Conservation (phyloP, 2,113 vertebrate genomes). For the Gorsachius goisagi region DNA sequence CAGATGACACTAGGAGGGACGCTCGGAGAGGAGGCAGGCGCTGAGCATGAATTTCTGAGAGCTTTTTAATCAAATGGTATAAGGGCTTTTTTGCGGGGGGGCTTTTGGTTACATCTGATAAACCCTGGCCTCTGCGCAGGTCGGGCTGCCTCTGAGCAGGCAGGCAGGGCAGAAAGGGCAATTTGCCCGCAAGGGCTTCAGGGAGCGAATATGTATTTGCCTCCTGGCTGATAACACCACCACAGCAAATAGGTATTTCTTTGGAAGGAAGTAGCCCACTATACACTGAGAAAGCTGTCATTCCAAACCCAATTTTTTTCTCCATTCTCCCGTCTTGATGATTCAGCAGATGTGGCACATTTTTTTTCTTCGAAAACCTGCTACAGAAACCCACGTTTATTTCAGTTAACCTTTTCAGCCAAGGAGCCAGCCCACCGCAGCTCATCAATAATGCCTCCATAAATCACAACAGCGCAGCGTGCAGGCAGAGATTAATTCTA, state of each 20-base stretch:
- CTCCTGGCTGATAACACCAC: not conserved
- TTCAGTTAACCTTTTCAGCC: constrained; percentile 49
- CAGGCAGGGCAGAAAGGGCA: not conserved
- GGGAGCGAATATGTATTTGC: not conserved
- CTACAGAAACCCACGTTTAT: not conserved
- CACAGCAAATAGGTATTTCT: not conserved
- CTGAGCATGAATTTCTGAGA: not conserved
- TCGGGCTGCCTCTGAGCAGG: not conserved
- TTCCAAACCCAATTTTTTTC: not conserved
- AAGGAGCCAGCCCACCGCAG: not conserved
- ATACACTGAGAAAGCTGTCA: not conserved
- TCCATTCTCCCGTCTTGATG: not conserved
- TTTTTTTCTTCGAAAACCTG: not conserved
- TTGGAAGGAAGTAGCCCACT: not conserved
- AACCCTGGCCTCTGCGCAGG: not conserved
- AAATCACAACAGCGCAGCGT: not conserved
- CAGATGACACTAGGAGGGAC: not conserved
- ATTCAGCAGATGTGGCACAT: not conserved
- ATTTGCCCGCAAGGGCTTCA: not conserved
- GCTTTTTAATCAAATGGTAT: not conserved
- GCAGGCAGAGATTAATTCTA: constrained; percentile 1
- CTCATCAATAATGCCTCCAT: constrained; percentile 3
- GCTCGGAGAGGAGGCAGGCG: too few species aligned
- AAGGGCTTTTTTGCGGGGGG: not conserved
- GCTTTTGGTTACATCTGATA: not conserved